Base-by-base conservation (phyloP, 2,113 vertebrate species). In the Aldabrachelys gigantea region DNA sequence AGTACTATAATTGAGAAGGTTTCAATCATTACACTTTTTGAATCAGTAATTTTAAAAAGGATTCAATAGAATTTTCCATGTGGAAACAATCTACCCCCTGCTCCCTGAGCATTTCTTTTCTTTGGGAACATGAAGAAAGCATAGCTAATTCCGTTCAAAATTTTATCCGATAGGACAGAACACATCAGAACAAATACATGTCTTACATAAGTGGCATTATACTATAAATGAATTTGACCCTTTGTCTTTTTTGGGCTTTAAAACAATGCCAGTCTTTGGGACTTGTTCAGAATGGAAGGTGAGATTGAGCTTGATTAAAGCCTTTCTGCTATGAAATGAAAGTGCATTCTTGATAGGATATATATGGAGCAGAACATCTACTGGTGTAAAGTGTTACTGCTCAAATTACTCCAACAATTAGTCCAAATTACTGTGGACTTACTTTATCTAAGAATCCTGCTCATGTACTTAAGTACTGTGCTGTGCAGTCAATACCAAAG, bases 11-110 rank as follows among this genome's bases (percentile, higher is more conserved):
- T 94, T 95, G 95, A 98, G 92, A 97, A 97, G 56, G n/a, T 97
- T 97, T 96, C 95, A 98, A 97, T 96, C 84, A 94, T 92, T 96
- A 76, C 95, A 97, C 93, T 97, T 98, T 98, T 90, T 97, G 87
- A 98, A 96, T 97, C 94, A 96, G 94, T 93, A 94, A 88, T 97
- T 97, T 95, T 3, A 56, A 96, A 95, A 96, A 95, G 91, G 5
- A 72, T 95, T 93, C 88, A 81, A 72, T 82, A 91, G 13, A 49
- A 87, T 72, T 96, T 97, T 96, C 44, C 76, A 80, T 85, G 56
- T 92, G 82, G 91, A 98, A 98, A 49, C 50, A 94, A 96, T 94
- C 75, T 98, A 96, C 81, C 90, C 87, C 90, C 81, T 95, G 50
- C 88, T 94, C 62, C 54, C 89, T 88, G 96, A 96, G 85, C 17